Base-by-base conservation (phyloP, 2,888 invertebrate species). In the Pterostichus niger region DNA sequence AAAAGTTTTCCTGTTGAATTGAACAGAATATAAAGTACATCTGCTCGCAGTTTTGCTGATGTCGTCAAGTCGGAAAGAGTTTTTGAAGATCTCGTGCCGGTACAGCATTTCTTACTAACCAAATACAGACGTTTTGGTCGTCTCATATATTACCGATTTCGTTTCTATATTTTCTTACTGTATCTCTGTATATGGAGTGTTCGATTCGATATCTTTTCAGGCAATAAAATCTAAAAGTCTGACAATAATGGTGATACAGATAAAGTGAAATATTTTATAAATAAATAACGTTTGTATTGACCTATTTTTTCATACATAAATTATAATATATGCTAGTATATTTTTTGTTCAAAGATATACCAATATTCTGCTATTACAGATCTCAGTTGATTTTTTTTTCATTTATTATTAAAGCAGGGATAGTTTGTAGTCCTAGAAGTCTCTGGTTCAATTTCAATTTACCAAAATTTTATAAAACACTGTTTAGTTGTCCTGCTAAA, bases 171-270 rank as follows among this genome's bases (percentile, higher is more conserved):
- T 71, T 44, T 3, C 44, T 6, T 44, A n/a, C 31, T 40, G 13
- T 15, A 40, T 33, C 64, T 64, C 17, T 13, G 44, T 17, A 40
- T 71, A 71, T 71, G 15, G 68, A 71, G 68, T 71, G 68, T 71
- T 71, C 44, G 68, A 71, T 71, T 71, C 68, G 68, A 71, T 71
- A 44, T 71, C 68, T 71, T 64, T 40, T 46, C 44, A 71, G 68
- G 68, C 68, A 71, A 71, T 71, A 71, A 71, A 71, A 71, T 71
- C 46, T 44, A 13, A 17, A 71, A 71, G 40, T 15, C 68, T 71
- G 68, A 71, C 68, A 71, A 71, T 71, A 46, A 68, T 68, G 68
- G 68, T 44, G 68, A 71, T 44, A 44, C 44, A 71, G 68, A 46
- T 71, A 71, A 44, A 71, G 40, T 40, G 44, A 44, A 71, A 71